Conservation (phyloP, 2,113 vertebrate genomes). For the Protobothrops flavoviridis region DNA sequence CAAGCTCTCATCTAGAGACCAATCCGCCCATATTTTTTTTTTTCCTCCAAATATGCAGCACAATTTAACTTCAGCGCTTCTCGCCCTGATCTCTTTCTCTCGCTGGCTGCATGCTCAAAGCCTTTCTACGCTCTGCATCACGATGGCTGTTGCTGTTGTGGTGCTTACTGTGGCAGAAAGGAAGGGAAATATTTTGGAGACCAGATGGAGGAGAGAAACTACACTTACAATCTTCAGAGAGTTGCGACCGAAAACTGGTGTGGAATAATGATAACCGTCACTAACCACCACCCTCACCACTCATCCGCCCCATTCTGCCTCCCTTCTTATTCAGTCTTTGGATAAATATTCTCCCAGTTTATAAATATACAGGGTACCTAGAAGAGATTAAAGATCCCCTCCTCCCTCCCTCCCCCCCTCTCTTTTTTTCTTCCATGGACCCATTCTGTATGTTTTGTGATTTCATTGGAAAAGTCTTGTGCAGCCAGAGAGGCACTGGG, state of each 20-base stretch:
- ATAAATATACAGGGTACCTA: slow-evolving; percentile 40
- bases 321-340: slow-evolving; percentile 18
- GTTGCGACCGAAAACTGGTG: slow-evolving; percentile 43
- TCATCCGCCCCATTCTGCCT: not conserved
- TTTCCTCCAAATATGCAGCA: slow-evolving; percentile 81
- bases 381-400: slow-evolving; percentile 22
- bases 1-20: slow-evolving; percentile 82
- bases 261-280: not conserved
- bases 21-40: slow-evolving; percentile 82
- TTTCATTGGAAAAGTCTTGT: not conserved
- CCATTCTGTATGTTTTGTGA: not conserved
- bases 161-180: not conserved
- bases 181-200: not conserved
- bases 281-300: not conserved
- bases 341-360: slow-evolving; percentile 43
- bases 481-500: not conserved
- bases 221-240: slow-evolving; percentile 28
- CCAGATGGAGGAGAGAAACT: not conserved
- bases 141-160: slow-evolving; percentile 25
- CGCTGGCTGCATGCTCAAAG: slow-evolving; percentile 81
- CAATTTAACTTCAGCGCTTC: slow-evolving; percentile 89
- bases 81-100: slow-evolving; percentile 83
- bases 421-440: not conserved
- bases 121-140: slow-evolving; percentile 78
- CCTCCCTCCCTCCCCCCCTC: not conserved